phyloP scores from a whole-genome alignment of 2,113 vertebrate genomes.

The Callospermophilus lateralis region DNA sequence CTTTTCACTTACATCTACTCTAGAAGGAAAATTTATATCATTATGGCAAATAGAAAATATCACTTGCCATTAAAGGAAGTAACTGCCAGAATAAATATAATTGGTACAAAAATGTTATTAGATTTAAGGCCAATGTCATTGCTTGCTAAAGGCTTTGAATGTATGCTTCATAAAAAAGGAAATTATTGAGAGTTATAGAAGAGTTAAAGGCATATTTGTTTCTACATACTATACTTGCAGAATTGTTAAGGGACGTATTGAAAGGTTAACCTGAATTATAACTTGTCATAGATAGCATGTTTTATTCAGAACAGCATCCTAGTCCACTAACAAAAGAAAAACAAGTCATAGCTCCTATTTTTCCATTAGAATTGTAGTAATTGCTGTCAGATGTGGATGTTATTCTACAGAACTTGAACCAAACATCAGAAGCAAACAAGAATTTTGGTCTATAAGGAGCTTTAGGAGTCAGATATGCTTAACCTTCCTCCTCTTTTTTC shows the following conservation, averaged over 20 bases:
- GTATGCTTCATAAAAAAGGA: neutral
- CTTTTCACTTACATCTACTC: conserved; percentile 30
- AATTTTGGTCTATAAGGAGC: neutral
- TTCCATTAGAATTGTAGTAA: conserved; percentile 39
- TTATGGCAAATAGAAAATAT: neutral
- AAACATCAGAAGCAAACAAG: neutral
- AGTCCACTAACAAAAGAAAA: conserved; percentile 41
- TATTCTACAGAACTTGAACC: neutral
- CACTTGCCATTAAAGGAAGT: conserved; percentile 40
- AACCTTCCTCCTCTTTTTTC: neutral
- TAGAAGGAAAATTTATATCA: conserved; percentile 22
- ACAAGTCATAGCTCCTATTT: conserved; percentile 3
- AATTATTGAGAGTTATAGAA: conserved; percentile 34
- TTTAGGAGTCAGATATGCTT: neutral
- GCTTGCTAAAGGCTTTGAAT: conserved; percentile 12
- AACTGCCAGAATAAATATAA: conserved; percentile 39
- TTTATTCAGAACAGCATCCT: neutral
- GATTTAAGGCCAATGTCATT: conserved; percentile 31
- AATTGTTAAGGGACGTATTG: conserved; percentile 13
- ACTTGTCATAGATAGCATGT: neutral
- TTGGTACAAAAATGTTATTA: conserved; percentile 56
- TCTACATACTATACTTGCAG: neutral
- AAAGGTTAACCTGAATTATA: conserved; percentile 20
- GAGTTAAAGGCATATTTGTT: conserved; percentile 49
- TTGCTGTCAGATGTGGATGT: neutral